A percentile compares a stretch with the other conserved stretches of the same genome.
These are phyloP conservation scores for Hemibagrus wyckioides DNA, from an alignment of 2,113 vertebrate genomes.

Conservation along the genomic window DNA sequence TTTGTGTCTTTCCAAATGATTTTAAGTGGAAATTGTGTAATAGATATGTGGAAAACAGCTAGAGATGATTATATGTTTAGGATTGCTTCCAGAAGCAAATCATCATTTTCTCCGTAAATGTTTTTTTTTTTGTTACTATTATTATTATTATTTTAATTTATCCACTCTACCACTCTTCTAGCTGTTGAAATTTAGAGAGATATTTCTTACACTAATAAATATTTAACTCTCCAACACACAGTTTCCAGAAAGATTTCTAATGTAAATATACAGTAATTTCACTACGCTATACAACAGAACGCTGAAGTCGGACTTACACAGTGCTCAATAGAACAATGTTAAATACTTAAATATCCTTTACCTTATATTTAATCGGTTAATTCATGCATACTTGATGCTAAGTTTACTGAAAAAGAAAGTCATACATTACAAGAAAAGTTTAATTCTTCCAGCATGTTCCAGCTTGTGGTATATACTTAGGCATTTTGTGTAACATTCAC, in stretches of 20 bases:
- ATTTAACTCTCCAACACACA: neutral
- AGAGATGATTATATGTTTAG: neutral
- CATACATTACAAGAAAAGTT: neutral
- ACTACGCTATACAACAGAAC: neutral
- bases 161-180: neutral
- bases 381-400: neutral
- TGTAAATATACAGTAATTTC: neutral
- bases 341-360: neutral
- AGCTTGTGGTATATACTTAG: neutral
- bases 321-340: neutral
- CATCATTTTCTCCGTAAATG: neutral
- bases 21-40: neutral
- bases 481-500: neutral
- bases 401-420: neutral
- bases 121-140: neutral
- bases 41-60: conserved; percentile 7
- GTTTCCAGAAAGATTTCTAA: neutral
- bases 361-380: neutral
- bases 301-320: neutral
- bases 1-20: conserved; percentile 3
- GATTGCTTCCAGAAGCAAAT: neutral
- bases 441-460: neutral
- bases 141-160: too few species aligned
- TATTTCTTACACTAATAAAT: neutral
- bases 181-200: neutral